Percentiles rank a stretch among this genome's conserved stretches.
These are phyloP conservation scores for Macroglossus sobrinus DNA, from an alignment of 2,113 vertebrate genomes.

Conservation along the genomic window DNA sequence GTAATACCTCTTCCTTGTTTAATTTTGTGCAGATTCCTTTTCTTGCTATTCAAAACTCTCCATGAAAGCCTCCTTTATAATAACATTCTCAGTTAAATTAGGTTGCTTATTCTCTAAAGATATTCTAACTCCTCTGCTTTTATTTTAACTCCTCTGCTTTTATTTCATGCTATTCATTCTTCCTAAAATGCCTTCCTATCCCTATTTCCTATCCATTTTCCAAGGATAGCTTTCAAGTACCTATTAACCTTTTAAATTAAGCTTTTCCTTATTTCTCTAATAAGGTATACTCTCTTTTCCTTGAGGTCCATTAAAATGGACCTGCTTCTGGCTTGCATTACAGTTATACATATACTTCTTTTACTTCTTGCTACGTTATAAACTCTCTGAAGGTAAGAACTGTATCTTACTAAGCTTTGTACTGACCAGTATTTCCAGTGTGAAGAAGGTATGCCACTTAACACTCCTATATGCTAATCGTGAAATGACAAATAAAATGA, in stretches of 20 bases:
- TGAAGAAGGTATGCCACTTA: neutral
- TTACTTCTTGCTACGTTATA: neutral
- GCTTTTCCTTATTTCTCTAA: neutral
- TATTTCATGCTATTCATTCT: neutral
- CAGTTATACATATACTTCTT: neutral
- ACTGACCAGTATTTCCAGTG: neutral
- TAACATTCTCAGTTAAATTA: neutral
- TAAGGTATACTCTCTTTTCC: neutral
- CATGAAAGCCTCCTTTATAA: neutral
- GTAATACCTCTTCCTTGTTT: neutral
- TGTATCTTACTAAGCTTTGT: neutral
- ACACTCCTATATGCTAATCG: neutral
- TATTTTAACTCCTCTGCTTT: neutral
- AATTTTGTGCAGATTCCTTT: neutral
- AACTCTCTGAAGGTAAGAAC: neutral
- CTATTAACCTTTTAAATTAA: neutral
- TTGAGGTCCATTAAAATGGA: neutral
- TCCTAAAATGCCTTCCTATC: neutral
- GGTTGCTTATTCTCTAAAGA: neutral
- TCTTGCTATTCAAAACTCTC: neutral
- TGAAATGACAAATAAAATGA: neutral
- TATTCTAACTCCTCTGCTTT: neutral
- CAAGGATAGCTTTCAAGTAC: conserved; percentile 1
- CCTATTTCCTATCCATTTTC: neutral
- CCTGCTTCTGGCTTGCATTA: neutral